These are phyloP conservation scores for Camelus bactrianus DNA, from an alignment of 2,113 vertebrate genomes.

Conservation along the genomic window DNA sequence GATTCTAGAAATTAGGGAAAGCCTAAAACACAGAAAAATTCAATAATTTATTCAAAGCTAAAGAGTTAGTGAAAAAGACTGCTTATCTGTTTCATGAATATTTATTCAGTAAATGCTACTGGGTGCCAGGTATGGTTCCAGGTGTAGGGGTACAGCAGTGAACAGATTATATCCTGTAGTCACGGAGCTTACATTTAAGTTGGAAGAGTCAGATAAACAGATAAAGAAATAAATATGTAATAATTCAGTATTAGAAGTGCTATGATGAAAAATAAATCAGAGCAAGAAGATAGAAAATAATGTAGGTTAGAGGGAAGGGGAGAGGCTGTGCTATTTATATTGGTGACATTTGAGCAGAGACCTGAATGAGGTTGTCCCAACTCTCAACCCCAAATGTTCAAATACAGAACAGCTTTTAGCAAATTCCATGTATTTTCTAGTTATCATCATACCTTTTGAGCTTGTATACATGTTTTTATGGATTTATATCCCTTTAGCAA, in stretches of 20 bases:
- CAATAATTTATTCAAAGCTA: not conserved
- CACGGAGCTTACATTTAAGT: not conserved
- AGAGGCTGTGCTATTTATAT: not conserved
- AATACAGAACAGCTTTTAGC: not conserved
- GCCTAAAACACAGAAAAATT: not conserved
- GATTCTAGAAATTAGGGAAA: not conserved
- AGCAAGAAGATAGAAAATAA: not conserved
- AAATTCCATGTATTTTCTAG: not conserved
- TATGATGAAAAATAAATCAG: not conserved
- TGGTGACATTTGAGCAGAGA: not conserved
- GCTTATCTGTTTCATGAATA: not conserved
- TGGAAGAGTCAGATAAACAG: not conserved
- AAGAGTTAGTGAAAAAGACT: not conserved
- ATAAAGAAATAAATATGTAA: not conserved
- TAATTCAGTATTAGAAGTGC: not conserved
- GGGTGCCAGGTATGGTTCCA: not conserved
- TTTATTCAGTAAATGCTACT: not conserved
- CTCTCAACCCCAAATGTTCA: not conserved
- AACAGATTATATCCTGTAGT: not conserved
- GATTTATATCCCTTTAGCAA: not conserved
- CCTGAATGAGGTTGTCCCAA: not conserved
- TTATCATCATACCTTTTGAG: not conserved
- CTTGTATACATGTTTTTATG: not conserved
- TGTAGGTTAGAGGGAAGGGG: rapidly evolving
- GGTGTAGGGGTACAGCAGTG: not conserved